These are phyloP conservation scores for Latrodectus hesperus DNA, from an alignment of 2,888 invertebrate species.

Conservation along the genomic window DNA sequence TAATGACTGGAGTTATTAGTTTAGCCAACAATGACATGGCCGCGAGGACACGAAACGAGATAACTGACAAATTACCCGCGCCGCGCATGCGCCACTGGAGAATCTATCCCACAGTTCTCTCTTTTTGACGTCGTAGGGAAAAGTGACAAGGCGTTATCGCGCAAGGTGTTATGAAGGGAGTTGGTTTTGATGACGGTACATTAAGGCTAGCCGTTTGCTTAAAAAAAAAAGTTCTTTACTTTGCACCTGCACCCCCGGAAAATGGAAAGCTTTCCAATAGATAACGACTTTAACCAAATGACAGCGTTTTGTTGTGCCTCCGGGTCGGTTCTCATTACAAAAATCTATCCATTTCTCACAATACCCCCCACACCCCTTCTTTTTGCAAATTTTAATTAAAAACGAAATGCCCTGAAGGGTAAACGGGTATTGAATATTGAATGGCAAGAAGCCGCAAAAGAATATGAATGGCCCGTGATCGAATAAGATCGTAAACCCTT, in stretches of 20 bases:
- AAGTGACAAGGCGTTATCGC: constrained; percentile 64
- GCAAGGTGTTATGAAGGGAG: constrained; percentile 51
- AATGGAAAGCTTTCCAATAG: constrained; percentile 48
- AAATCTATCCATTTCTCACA: constrained; percentile 16
- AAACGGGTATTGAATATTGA: constrained; percentile 40
- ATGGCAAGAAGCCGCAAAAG: constrained; percentile 20
- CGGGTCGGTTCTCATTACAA: constrained; percentile 59
- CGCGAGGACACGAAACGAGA: constrained; percentile 63
- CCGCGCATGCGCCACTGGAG: constrained; percentile 41
- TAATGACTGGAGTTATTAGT: constrained; percentile 69
- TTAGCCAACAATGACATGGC: constrained; percentile 69
- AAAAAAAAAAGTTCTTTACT: constrained; percentile 7
- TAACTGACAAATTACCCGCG: constrained; percentile 67
- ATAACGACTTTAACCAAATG: constrained; percentile 68
- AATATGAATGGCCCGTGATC: constrained; percentile 12
- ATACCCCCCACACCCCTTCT: constrained; percentile 1
- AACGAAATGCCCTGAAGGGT: constrained; percentile 54
- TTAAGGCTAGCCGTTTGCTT: constrained; percentile 57
- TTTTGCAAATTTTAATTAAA: constrained; percentile 61
- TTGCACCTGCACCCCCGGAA: constrained; percentile 1
- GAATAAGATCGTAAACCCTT: constrained; percentile 61
- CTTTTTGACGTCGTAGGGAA: constrained; percentile 34
- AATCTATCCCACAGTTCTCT: constrained; percentile 36
- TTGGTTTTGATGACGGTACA: constrained; percentile 62
- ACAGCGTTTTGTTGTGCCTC: constrained; percentile 63